phyloP scores from a whole-genome alignment of 2,113 vertebrate genomes.

The Sorex araneus region DNA sequence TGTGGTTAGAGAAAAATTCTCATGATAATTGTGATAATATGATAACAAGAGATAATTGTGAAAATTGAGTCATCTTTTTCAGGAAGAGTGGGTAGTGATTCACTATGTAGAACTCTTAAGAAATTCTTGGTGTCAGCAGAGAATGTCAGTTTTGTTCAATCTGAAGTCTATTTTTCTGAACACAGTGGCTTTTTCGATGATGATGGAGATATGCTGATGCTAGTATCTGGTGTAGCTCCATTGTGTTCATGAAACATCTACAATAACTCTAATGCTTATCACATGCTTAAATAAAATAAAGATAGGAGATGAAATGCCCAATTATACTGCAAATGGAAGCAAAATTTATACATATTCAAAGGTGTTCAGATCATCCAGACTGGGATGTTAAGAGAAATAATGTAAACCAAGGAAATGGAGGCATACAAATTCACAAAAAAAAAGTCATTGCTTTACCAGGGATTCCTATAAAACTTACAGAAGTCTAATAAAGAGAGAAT shows the following conservation, averaged over 20 bases:
- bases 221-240: too few species aligned
- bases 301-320: not conserved
- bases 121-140: not conserved
- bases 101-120: not conserved
- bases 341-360: not conserved
- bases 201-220: too few species aligned
- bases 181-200: not conserved
- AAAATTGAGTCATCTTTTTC: not conserved
- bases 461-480: not conserved
- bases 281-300: too few species aligned
- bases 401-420: not conserved
- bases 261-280: too few species aligned
- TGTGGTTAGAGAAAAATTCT: rapidly evolving
- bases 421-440: not conserved
- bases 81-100: not conserved
- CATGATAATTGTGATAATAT: not conserved
- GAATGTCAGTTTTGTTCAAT: not conserved
- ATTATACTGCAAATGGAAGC: not conserved
- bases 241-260: too few species aligned
- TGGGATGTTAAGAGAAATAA: not conserved
- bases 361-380: too few species aligned
- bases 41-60: not conserved
- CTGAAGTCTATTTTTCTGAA: not conserved
- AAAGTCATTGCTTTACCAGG: not conserved
- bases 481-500: not conserved